Base-by-base conservation (phyloP, 2,888 invertebrate species). In the Netelia melanura region DNA sequence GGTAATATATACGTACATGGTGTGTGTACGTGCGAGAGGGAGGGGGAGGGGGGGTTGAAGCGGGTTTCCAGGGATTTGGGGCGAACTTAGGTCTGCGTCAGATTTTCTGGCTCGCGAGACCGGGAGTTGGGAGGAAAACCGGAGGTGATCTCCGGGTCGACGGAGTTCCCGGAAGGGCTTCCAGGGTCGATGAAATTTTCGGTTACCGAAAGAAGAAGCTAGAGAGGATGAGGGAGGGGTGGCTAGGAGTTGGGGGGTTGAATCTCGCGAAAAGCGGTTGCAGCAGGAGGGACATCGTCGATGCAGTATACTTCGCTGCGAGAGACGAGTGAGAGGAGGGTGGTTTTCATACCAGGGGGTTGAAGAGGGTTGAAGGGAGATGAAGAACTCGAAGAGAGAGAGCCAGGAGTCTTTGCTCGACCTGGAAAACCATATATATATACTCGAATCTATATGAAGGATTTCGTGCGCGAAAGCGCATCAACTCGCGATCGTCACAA, bases 61-160 rank as follows among this genome's bases (percentile, higher is more conserved):
- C 86, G 81, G 80, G 84, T 87, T 85, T 88, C 75, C 79, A 81
- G 87, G 85, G 88, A 89, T 89, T 87, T 81, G 71, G 85, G 81
- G 86, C 86, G 79, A 88, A 86, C 84, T 86, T 87, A 83, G 86
- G 86, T 86, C 77, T 79, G 81, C 86, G 86, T 86, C 86, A 89
- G 87, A 89, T 89, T 88, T 89, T 87, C 85, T 87, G 86, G 84
- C 86, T 75, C 79, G 78, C 74, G 84, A 54, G 61, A 21, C 72
- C 58, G 71, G 83, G 64, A 56, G 72, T 67, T 48, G 52, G 74
- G 68, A 74, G 58, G 74, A 54, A 56, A 74, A 67, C 75, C 70
- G 82, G 76, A 83, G 68, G 79, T 74, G 86, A 83, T 87, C 80
- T 86, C 62, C 38, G 58, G 71, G 74, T 82, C 71, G 70, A 5